Percentiles rank a stretch among this genome's conserved stretches.
Evolutionary conservation across 2,888 invertebrate genomes (phyloP).

Genomic region (Petrolisthes cinctipes): DNA sequence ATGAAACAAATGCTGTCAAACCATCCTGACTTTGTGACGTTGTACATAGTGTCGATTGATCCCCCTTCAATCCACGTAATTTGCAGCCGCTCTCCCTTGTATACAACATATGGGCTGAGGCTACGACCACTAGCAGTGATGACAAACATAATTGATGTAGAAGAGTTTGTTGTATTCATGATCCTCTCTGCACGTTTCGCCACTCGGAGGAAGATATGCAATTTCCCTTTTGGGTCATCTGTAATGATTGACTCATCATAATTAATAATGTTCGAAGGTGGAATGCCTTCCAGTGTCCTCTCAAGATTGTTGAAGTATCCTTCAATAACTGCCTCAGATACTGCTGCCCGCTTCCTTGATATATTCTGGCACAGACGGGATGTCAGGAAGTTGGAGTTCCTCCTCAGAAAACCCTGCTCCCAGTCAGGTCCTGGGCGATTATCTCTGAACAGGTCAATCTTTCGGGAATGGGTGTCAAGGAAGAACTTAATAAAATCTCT

Average conservation of each 20-base stretch:
- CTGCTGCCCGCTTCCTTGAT: background rate
- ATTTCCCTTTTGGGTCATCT: background rate
- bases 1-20: conserved; percentile 67
- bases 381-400: background rate
- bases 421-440: background rate
- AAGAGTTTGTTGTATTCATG: background rate
- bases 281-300: background rate
- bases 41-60: conserved; percentile 69
- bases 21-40: conserved; percentile 69
- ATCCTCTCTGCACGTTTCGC: background rate
- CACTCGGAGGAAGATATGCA: background rate
- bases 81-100: conserved; percentile 70
- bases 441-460: background rate
- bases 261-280: background rate
- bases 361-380: background rate
- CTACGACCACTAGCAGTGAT: conserved; percentile 69
- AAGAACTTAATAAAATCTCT: background rate
- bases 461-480: background rate
- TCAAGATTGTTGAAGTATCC: background rate
- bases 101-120: conserved; percentile 70
- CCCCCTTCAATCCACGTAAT: conserved; percentile 70
- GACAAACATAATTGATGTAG: conserved; percentile 69
- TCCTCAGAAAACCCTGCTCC: background rate
- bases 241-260: conserved; percentile 9
- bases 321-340: background rate